A percentile compares a stretch with the other conserved stretches of the same genome.
These are phyloP conservation scores for Zaprionus inermis DNA, from an alignment of 1,140 invertebrate genomes.

Conservation along the genomic window DNA sequence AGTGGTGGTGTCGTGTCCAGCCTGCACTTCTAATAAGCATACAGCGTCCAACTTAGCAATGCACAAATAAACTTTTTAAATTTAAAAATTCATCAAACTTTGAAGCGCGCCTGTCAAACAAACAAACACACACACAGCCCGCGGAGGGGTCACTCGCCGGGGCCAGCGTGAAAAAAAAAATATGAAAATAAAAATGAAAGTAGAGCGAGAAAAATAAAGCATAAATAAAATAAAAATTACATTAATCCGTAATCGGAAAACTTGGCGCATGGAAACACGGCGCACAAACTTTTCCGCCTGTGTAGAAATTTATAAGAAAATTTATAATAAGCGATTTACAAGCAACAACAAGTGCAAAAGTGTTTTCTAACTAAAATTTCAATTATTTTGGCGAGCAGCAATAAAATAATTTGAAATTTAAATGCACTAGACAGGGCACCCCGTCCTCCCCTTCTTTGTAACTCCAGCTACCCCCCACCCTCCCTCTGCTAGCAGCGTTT, in stretches of 20 bases:
- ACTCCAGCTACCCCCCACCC: constrained; percentile 5
- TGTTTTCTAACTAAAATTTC: constrained; percentile 80
- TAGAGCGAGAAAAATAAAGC: constrained; percentile 34
- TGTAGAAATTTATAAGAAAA: constrained; percentile 65
- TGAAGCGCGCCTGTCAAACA: constrained; percentile 67
- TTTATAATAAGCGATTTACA: constrained; percentile 81
- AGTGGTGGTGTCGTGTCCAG: no score
- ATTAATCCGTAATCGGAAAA: constrained; percentile 83
- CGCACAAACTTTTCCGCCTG: constrained; percentile 65
- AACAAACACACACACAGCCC: no score
- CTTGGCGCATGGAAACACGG: constrained; percentile 64
- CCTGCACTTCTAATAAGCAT: constrained; percentile 49
- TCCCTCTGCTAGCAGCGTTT: background rate
- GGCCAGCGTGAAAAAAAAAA: background rate
- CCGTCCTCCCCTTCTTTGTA: no score
- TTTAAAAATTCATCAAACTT: constrained; percentile 83
- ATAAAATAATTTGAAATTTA: constrained; percentile 82
- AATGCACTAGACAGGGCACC: constrained; percentile 56
- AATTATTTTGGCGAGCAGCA: constrained; percentile 67
- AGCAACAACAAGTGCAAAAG: constrained; percentile 52
- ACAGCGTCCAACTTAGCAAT: constrained; percentile 66
- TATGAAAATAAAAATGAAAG: constrained; percentile 29
- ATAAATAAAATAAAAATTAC: constrained; percentile 74
- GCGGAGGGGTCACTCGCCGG: constrained; percentile 46
- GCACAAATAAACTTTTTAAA: constrained; percentile 82